Evolutionary conservation across 2,797 vertebrate species (phyloP).

Genomic region (Gambusia yucatana): DNA sequence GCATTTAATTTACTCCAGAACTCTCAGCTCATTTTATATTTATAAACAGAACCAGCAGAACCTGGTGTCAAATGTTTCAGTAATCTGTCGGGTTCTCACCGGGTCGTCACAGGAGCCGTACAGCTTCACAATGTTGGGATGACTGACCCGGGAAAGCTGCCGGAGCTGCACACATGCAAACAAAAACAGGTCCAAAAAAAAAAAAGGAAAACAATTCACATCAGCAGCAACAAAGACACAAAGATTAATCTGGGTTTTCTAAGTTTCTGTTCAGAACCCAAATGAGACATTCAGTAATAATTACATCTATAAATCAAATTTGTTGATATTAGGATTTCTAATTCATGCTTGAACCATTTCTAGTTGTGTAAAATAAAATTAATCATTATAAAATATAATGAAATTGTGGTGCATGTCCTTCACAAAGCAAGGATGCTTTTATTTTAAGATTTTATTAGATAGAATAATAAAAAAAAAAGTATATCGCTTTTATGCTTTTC

Average conservation of each 20-base stretch:
- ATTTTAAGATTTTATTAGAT: not conserved
- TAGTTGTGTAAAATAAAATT: no score
- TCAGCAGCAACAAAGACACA: not conserved
- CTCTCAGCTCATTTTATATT: not conserved
- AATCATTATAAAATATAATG: not conserved
- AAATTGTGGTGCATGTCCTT: not conserved
- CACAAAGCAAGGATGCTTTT: not conserved
- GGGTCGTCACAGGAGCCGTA: conserved; percentile 94
- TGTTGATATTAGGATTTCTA: not conserved
- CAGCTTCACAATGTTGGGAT: conserved; percentile 95
- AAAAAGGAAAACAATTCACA: no score
- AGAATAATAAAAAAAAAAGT: not conserved
- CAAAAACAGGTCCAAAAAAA: not conserved
- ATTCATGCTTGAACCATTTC: no score
- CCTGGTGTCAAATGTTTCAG: not conserved
- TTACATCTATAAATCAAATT: not conserved
- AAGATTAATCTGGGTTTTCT: not conserved
- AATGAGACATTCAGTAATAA: not conserved
- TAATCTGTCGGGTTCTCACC: conserved; percentile 78
- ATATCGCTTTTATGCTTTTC: not conserved
- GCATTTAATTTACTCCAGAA: not conserved
- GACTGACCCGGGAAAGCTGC: conserved; percentile 93
- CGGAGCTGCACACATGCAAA: conserved; percentile 84
- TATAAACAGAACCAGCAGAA: not conserved
- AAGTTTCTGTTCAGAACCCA: not conserved